A percentile compares a stretch with the other conserved stretches of the same genome.
phyloP scores from a whole-genome alignment of 2,113 vertebrate genomes.

The Forbesichthys papilliferus region DNA sequence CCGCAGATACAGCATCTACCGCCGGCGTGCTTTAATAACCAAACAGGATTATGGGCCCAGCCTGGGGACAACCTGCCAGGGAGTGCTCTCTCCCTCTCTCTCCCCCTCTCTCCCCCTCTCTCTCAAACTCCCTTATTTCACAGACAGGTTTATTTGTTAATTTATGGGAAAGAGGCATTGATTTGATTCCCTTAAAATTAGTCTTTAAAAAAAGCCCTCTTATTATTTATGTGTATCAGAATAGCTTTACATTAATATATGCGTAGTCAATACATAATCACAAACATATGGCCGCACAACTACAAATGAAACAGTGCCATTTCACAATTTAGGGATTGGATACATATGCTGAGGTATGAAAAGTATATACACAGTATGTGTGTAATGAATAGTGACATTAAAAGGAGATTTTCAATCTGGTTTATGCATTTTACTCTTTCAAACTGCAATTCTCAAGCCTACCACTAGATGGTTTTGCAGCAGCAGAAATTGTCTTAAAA shows the following conservation, averaged over 20 bases:
- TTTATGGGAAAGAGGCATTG: constrained; percentile 48
- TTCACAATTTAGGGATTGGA: constrained; percentile 9
- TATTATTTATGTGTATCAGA: constrained; percentile 56
- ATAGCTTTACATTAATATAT: constrained; percentile 59
- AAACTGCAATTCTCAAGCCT: neutral
- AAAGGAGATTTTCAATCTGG: neutral
- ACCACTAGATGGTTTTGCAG: neutral
- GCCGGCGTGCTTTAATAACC: constrained; percentile 82
- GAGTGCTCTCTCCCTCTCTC: constrained; percentile 46
- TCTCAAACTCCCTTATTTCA: constrained; percentile 44
- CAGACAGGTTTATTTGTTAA: constrained; percentile 63
- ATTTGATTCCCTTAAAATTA: constrained; percentile 57
- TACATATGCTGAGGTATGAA: neutral
- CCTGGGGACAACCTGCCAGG: constrained; percentile 75
- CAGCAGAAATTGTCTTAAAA: neutral
- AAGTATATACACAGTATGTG: too few relatives aligned
- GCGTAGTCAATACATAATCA: constrained; percentile 55
- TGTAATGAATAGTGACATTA: neutral
- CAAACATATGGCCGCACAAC: constrained; percentile 45
- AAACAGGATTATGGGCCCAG: constrained; percentile 82
- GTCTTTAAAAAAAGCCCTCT: constrained; percentile 56
- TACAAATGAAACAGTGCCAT: constrained; percentile 25
- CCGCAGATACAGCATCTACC: constrained; percentile 78
- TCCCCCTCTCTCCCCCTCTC: neutral
- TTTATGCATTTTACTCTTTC: neutral